Evolutionary conservation across 2,113 vertebrate genomes (phyloP).

Genomic region (Jacana jacana): DNA sequence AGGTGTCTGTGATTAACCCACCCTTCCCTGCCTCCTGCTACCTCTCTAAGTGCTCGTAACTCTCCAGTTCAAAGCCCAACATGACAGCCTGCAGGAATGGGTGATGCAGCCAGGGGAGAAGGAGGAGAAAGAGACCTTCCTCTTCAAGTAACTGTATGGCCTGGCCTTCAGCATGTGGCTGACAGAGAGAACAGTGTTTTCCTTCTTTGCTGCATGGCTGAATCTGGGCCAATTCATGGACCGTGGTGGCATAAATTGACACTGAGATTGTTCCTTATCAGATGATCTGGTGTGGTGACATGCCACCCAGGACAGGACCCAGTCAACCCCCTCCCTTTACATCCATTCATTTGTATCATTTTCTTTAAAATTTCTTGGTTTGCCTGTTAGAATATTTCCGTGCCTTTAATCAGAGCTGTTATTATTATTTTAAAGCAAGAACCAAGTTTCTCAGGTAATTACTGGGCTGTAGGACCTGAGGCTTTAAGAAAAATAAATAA

Average conservation of each 20-base stretch:
- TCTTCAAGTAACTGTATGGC: fast-evolving
- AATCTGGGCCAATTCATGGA: background rate
- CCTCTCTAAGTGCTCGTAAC: background rate
- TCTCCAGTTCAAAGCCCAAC: background rate
- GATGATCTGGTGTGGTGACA: background rate
- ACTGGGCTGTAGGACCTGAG: background rate
- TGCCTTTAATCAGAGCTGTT: background rate
- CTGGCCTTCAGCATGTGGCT: background rate
- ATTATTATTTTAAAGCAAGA: background rate
- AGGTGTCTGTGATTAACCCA: background rate
- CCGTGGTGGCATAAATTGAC: background rate
- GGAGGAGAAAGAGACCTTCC: background rate
- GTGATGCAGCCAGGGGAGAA: background rate
- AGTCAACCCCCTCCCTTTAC: background rate
- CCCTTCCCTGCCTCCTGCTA: background rate
- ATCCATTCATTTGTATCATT: background rate
- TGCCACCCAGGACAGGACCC: background rate
- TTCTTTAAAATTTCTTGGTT: background rate
- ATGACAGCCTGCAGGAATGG: background rate
- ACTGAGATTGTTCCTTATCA: background rate
- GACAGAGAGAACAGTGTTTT: background rate
- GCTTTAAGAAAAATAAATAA: constrained; percentile 12
- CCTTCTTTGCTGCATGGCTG: background rate
- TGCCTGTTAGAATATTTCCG: background rate
- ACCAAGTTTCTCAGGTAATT: background rate